phyloP scores from a whole-genome alignment of 2,888 invertebrate species.

The Rugalucina vietnamica region DNA sequence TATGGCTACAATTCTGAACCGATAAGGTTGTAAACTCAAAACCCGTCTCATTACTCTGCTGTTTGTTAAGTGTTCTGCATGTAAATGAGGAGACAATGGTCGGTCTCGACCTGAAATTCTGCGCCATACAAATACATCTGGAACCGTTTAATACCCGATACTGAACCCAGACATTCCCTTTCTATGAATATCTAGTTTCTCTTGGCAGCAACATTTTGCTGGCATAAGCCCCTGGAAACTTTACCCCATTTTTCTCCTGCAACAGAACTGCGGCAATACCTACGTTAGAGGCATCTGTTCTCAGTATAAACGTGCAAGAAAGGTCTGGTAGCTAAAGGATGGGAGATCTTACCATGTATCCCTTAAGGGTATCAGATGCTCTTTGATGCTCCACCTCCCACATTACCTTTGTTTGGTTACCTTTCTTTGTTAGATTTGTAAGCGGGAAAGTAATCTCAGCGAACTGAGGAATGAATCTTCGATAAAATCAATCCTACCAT shows the following conservation, averaged over 20 bases:
- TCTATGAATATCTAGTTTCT: conserved; percentile 60
- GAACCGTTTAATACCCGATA: conserved; percentile 52
- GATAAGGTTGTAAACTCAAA: neutral
- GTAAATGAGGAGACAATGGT: conserved; percentile 47
- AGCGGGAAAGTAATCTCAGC: conserved; percentile 30
- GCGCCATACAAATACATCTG: conserved; percentile 53
- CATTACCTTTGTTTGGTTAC: conserved; percentile 27
- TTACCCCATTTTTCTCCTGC: conserved; percentile 24
- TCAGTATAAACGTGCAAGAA: conserved; percentile 29
- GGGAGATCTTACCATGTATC: conserved; percentile 4
- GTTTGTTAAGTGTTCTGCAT: neutral
- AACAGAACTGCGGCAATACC: conserved; percentile 39
- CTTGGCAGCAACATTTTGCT: conserved; percentile 61
- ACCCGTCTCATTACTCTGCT: neutral
- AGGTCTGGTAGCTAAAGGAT: conserved; percentile 46
- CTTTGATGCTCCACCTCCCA: conserved; percentile 32
- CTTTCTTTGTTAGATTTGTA: conserved; percentile 39
- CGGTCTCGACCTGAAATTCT: conserved; percentile 57
- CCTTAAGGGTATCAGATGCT: conserved; percentile 30
- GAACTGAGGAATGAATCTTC: conserved; percentile 6
- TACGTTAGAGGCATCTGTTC: conserved; percentile 45
- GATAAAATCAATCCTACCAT: neutral
- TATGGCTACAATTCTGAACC: neutral
- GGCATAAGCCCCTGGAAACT: conserved; percentile 68
- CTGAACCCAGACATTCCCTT: conserved; percentile 62